A percentile compares a stretch with the other conserved stretches of the same genome.
Conservation (phyloP, 2,113 vertebrate genomes). For the Chamaetylas fuelleborni region DNA sequence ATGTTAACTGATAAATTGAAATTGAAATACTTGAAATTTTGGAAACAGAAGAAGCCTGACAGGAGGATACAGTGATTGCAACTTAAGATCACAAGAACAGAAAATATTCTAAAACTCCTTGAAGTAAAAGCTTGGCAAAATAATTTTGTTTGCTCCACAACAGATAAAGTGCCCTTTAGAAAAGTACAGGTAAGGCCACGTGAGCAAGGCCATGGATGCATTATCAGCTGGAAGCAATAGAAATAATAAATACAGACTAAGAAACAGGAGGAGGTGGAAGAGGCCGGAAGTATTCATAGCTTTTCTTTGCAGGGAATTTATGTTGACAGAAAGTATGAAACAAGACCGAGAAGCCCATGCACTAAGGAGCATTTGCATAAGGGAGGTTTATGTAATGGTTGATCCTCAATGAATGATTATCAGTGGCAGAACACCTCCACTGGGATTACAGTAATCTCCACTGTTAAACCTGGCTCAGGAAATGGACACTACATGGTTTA, state of each 20-base stretch:
- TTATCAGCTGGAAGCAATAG: neutral
- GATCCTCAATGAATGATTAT: slow-evolving; percentile 54
- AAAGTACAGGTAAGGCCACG: neutral
- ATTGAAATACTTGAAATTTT: neutral
- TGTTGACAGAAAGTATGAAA: neutral
- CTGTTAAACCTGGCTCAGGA: slow-evolving; percentile 42
- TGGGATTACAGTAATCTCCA: slow-evolving; percentile 46
- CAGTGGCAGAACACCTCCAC: slow-evolving; percentile 60
- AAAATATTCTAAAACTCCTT: neutral
- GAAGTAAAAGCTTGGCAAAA: neutral
- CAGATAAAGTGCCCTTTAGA: neutral
- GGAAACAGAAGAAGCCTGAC: neutral
- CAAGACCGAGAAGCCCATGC: neutral
- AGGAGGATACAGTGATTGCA: neutral
- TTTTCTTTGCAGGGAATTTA: neutral
- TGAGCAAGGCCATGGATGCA: neutral
- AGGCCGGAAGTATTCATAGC: neutral
- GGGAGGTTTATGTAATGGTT: slow-evolving; percentile 47
- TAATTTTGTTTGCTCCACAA: neutral
- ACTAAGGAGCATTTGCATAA: slow-evolving; percentile 2
- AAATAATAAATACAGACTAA: neutral
- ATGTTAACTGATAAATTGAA: neutral
- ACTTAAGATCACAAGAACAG: neutral
- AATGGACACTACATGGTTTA: neutral
- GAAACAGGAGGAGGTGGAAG: neutral